Percentiles rank a stretch among this genome's conserved stretches.
phyloP scores from a whole-genome alignment of 2,888 invertebrate genomes.

The Nycteola revayana region DNA sequence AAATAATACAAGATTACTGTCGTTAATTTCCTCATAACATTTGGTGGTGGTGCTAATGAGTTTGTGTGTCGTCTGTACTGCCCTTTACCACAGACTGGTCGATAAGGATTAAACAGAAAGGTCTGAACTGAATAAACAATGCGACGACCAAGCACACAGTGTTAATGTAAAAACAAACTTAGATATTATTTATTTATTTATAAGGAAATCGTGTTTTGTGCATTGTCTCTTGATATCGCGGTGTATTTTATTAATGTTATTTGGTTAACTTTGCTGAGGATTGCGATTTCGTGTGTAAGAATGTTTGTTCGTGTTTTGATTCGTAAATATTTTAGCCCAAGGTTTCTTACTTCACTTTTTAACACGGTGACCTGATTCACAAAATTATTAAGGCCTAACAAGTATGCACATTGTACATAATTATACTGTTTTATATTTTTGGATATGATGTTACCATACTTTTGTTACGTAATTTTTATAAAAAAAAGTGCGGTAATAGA shows the following conservation, averaged over 20 bases:
- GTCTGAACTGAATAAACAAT: constrained; percentile 69
- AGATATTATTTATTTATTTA: constrained; percentile 42
- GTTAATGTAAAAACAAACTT: constrained; percentile 57
- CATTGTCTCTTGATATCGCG: constrained; percentile 12
- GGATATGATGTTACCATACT: too few relatives aligned
- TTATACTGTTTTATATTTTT: too few relatives aligned
- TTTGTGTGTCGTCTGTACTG: constrained; percentile 1
- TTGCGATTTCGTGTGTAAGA: too few relatives aligned
- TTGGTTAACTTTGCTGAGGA: too few relatives aligned
- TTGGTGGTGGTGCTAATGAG: constrained; percentile 6
- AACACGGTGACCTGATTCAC: too few relatives aligned
- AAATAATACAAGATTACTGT: constrained; percentile 3
- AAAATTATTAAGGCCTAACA: too few relatives aligned
- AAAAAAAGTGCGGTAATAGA: too few relatives aligned
- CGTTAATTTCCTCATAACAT: constrained; percentile 9
- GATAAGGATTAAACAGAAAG: constrained; percentile 65
- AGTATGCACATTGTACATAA: too few relatives aligned
- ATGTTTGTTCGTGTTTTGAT: too few relatives aligned
- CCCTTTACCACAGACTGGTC: constrained; percentile 46
- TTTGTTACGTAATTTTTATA: too few relatives aligned
- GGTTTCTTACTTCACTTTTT: too few relatives aligned
- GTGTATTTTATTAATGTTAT: not conserved
- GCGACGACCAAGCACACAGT: constrained; percentile 48
- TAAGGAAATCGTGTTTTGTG: constrained; percentile 7
- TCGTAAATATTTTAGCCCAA: too few relatives aligned